Percentiles rank a stretch among this genome's conserved stretches.
Evolutionary conservation across 2,797 vertebrate genomes (phyloP).

Genomic region (Phoxinus dragarum): DNA sequence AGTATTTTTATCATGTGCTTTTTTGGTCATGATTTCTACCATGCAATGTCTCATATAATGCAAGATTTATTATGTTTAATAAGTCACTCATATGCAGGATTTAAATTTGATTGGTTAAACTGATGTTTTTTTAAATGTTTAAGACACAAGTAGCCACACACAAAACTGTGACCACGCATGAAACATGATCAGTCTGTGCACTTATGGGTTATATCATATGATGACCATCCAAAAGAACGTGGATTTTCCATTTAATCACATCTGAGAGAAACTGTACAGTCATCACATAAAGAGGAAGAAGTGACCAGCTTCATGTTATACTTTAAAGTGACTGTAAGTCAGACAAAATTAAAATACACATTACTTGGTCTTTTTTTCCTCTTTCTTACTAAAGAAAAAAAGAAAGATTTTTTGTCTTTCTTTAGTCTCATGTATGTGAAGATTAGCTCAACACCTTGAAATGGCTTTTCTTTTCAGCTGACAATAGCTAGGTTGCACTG

Average conservation of each 20-base stretch:
- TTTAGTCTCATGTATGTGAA: background rate
- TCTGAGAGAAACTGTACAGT: background rate
- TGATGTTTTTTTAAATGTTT: background rate
- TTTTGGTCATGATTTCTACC: background rate
- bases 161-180: background rate
- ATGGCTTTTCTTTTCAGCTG: background rate
- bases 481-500: background rate
- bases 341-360: background rate
- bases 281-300: background rate
- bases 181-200: background rate
- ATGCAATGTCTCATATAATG: background rate
- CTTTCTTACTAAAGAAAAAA: background rate
- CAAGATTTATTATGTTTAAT: constrained; percentile 4
- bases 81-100: background rate
- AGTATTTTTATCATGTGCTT: constrained; percentile 27
- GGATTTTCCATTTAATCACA: background rate
- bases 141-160: background rate
- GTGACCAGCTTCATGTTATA: constrained; percentile 6
- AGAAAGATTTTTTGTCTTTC: background rate
- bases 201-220: background rate
- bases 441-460: background rate
- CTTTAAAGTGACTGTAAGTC: background rate
- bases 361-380: background rate
- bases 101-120: background rate
- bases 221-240: background rate